Evolutionary conservation across 2,797 vertebrate genomes (phyloP), one percentile per base, ranked within the genome.

Genomic region (Cynodonichthys magdalenae): DNA sequence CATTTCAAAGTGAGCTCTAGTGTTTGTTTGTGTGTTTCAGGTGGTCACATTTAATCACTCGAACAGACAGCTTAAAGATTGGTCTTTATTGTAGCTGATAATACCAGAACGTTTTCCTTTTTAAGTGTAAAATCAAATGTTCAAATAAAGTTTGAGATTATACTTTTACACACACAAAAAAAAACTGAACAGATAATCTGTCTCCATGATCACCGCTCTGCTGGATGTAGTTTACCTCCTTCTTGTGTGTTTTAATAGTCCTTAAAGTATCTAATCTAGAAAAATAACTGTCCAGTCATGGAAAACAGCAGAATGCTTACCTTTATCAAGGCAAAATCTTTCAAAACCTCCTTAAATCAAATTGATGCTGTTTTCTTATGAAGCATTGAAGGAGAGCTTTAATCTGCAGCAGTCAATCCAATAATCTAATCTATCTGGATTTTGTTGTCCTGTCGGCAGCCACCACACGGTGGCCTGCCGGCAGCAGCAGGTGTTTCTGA

Each of bases 351-450:
- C 46, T 62, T 66, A 77, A 56, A 61, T 80, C 69, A 65, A 41
- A 77, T 54, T 57, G 58, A 29, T 66, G 68, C 55, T 27, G 53
- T 72, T 82, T 83, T 82, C 74, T 76, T 41, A 68, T 57, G 71
- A 66, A 52, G 72, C 83, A 86, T 81, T 27, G 85, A 74, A 63
- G 77, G 44, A 64, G 79, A 75, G 70, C 82, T 88, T 75, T 93
- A 93, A 94, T 92, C 93, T 92, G 89, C 81, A 63, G 83, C 80
- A 69, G 85, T 8, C 90, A 94, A 93, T 94, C 93, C 92, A 92
- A 89, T 93, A 92, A 93, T 91, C 85, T 88, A 78, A 92, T 93
- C 87, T 90, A 90, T 86, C 69, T 84, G 81, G 80, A 81, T 82
- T 83, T 74, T 63, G 72, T 53, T 78, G 79, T 60, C 69, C 81